Evolutionary conservation across 1,140 invertebrate species (phyloP).

Genomic region (Reticulitermes speratus): DNA sequence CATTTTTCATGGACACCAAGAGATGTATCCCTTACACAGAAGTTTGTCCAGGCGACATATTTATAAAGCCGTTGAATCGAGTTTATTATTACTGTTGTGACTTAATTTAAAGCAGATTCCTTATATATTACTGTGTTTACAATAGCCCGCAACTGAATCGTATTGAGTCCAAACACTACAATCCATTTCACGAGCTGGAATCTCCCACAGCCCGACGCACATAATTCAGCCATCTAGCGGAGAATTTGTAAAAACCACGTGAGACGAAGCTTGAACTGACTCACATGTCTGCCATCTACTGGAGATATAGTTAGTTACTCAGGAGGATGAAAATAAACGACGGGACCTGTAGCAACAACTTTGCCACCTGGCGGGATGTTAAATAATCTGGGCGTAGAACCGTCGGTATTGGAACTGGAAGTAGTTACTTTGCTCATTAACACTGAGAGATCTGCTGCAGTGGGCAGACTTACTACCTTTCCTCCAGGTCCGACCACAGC

Average conservation of each 20-base stretch:
- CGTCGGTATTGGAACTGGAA: conserved; percentile 41
- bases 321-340: conserved; percentile 61
- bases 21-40: too few relatives aligned
- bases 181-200: background rate
- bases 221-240: background rate
- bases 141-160: too few relatives aligned
- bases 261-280: background rate
- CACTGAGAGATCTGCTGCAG: background rate
- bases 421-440: background rate
- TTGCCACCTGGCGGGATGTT: conserved; percentile 54
- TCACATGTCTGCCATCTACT: background rate
- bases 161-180: background rate
- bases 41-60: too few relatives aligned
- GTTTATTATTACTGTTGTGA: too few relatives aligned
- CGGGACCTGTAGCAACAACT: conserved; percentile 65
- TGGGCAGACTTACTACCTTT: conserved; percentile 20
- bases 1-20: too few relatives aligned
- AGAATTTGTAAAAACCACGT: background rate
- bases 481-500: conserved; percentile 67
- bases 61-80: too few relatives aligned
- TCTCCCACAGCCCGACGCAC: background rate
- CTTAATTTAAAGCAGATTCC: too few relatives aligned
- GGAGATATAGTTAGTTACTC: background rate
- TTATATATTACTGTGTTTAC: too few relatives aligned
- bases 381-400: conserved; percentile 33